Base-by-base conservation (phyloP, 1,140 invertebrate genomes). In the Gerris buenoi region DNA sequence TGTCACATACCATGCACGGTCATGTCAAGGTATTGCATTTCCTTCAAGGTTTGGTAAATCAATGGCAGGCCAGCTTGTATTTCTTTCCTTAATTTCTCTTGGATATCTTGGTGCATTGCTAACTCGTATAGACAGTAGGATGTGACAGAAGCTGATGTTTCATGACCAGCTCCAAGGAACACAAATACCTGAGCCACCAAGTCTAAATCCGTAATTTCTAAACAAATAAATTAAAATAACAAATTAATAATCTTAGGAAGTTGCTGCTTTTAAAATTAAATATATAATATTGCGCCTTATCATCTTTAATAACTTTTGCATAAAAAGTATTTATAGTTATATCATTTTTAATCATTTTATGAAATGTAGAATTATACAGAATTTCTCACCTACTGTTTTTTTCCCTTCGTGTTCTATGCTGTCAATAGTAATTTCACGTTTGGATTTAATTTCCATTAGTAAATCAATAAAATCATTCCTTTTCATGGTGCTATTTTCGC, bases 141-240 rank as follows among this genome's bases (percentile, higher is more conserved):
- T 68, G 87, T 77, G 0, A 81, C 78, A 1, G 79, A 79, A 5
- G 85, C 79, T 25, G 84, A 80, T 0, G 85, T 85, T 33, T 88
- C 87, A 70, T 82, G 87, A 28, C 84, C 84, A 26, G 82, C 84
- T n/a, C 83, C 64, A 74, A 81, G 76, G 68, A 81, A 80, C 1
- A 79, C 65, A 66, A 80, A 74, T 63, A 74, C 69, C 70, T 81
- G 77, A 25, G 77, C 76, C 10, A 75, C 68, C 27, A 80, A 56
- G 22, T 70, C 25, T 18, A 59, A 33, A 64, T 64, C 18, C 18
- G n/a, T 58, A 14, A 65, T 58, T 22, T 65, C 64, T 65, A 29
- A 46, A 65, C 29, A 29, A 46, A 23, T 23, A 25, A n/a, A n/a
- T n/a, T n/a, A n/a, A n/a, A n/a, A n/a, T n/a, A n/a, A n/a, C n/a